Evolutionary conservation across 2,797 vertebrate species (phyloP).

Genomic region (Trichosurus vulpecula): DNA sequence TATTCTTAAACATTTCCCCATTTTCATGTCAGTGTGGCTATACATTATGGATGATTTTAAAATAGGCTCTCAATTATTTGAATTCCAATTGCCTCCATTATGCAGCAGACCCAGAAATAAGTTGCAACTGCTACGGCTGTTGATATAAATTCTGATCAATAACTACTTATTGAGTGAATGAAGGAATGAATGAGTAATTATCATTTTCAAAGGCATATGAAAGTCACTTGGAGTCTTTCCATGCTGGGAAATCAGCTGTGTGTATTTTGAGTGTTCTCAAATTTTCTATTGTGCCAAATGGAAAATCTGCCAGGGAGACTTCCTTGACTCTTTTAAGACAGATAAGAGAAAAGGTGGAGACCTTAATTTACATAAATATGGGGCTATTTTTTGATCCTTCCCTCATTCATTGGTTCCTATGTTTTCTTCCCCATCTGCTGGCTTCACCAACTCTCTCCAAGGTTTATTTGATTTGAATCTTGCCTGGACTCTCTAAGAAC

Average conservation of each 20-base stretch:
- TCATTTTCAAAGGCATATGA: constrained; percentile 27
- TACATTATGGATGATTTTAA: constrained; percentile 41
- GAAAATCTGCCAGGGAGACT: constrained; percentile 58
- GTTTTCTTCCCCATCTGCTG: constrained; percentile 60
- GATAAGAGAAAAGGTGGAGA: constrained; percentile 64
- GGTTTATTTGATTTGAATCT: constrained; percentile 67
- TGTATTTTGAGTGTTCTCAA: constrained; percentile 59
- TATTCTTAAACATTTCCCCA: constrained; percentile 46
- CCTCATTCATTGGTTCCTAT: constrained; percentile 55
- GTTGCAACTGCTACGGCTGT: background rate
- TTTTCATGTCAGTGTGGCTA: constrained; percentile 38
- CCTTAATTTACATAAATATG: constrained; percentile 46
- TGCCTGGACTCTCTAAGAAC: constrained; percentile 42
- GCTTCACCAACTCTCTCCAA: constrained; percentile 2
- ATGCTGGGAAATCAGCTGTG: constrained; percentile 50
- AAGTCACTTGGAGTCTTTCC: constrained; percentile 48
- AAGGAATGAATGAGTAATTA: background rate
- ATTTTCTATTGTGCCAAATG: constrained; percentile 54
- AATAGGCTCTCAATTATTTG: constrained; percentile 33
- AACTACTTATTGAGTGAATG: background rate
- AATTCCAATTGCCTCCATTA: background rate
- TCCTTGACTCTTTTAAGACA: constrained; percentile 65
- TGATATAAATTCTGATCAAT: background rate
- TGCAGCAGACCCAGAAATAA: background rate
- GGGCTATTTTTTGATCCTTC: constrained; percentile 57